These are phyloP conservation scores for Anguilla rostrata DNA, from an alignment of 2,113 vertebrate genomes.

Conservation along the genomic window DNA sequence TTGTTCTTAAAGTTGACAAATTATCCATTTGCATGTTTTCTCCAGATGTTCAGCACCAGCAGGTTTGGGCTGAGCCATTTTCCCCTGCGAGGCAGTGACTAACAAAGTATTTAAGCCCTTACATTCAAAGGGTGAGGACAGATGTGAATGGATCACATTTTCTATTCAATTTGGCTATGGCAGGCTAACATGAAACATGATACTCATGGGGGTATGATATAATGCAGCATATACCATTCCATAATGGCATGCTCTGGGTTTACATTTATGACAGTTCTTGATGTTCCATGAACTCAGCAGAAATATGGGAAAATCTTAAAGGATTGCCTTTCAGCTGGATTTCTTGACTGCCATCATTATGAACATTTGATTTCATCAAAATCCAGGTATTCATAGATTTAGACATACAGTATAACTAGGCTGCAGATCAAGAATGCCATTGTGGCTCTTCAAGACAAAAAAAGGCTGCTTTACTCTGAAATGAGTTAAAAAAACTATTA, in stretches of 20 bases:
- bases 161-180: background rate
- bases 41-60: conserved; percentile 37
- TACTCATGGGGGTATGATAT: background rate
- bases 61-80: background rate
- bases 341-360: background rate
- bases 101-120: background rate
- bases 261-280: background rate
- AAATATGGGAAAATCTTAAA: background rate
- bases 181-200: background rate
- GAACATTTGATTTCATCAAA: background rate
- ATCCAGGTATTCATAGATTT: background rate
- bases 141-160: conserved; percentile 1
- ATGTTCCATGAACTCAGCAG: background rate
- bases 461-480: background rate
- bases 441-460: background rate
- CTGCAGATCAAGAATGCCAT: background rate
- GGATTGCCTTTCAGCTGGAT: background rate
- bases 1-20: conserved; percentile 34
- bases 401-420: background rate
- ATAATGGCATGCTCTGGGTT: background rate
- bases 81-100: background rate
- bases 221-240: background rate
- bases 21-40: conserved; percentile 26
- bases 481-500: background rate
- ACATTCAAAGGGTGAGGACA: conserved; percentile 6